Percentiles rank a stretch among this genome's conserved stretches.
Conservation (phyloP, 1,140 invertebrate species). For the Lordiphosa mommai region DNA sequence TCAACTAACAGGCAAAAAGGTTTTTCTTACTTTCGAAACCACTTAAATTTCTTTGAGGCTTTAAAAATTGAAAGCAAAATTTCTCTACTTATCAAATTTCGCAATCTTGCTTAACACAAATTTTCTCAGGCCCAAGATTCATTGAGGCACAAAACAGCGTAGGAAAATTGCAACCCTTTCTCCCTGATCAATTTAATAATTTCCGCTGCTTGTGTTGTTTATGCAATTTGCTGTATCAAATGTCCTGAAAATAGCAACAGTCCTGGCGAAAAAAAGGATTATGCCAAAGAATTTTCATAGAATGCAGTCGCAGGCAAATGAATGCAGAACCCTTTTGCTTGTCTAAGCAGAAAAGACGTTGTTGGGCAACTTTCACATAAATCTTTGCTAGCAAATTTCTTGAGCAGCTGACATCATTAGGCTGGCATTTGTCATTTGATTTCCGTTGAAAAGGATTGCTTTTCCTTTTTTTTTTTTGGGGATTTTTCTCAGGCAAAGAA, state of each 20-base stretch:
- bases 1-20: too few species aligned
- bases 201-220: constrained; percentile 64
- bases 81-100: constrained; percentile 13
- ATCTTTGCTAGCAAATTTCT: constrained; percentile 38
- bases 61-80: neutral
- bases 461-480: constrained; percentile 36
- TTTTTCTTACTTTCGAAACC: too few species aligned
- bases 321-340: constrained; percentile 59
- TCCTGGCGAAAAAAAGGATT: constrained; percentile 34
- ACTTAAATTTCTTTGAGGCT: neutral
- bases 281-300: constrained; percentile 28
- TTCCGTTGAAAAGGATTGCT: constrained; percentile 50
- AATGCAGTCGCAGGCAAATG: constrained; percentile 19
- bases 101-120: constrained; percentile 5
- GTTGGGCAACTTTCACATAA: constrained; percentile 55
- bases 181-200: constrained; percentile 58
- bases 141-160: neutral
- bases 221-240: constrained; percentile 73
- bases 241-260: constrained; percentile 51
- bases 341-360: constrained; percentile 58
- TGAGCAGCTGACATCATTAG: constrained; percentile 69
- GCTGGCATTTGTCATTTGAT: constrained; percentile 62
- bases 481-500: constrained; percentile 34
- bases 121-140: constrained; percentile 1
- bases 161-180: constrained; percentile 44